Base-by-base conservation (phyloP, 2,113 vertebrate species). In the Piaya cayana region DNA sequence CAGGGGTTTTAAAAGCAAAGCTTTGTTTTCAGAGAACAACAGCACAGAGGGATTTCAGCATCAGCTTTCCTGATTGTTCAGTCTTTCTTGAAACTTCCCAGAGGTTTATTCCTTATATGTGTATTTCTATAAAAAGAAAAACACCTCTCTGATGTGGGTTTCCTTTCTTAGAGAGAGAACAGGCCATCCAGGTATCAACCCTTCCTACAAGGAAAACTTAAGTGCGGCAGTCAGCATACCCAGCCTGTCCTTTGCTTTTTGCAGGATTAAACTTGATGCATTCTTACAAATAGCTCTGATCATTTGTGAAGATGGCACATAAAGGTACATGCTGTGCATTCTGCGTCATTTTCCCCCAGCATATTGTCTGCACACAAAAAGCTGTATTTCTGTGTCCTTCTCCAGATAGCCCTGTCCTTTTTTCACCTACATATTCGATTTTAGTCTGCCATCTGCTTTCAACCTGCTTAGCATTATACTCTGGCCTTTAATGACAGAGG, bases 371-470 rank as follows among this genome's bases (percentile, higher is more conserved):
- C 34, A 63, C 58, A 82, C 13, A 93, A 53, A 76, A 87, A 27
- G 27, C 14, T 83, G 6, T 50, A 55, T 36, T 93, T 86, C 70
- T 59, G 3, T 53, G 52, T 53, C 52, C 26, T 53, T 53, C 74
- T 82, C 29, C n/a, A 81, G 22, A 52, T 72, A 91, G 7, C 6
- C 26, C 3, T 42, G 16, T 15, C 21, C 32, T 47, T 34, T 71
- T 72, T 47, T 12, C 19, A 86, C 20, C 30, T 84, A 53, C 32
- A 20, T 11, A n/a, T 87, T 89, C 36, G 39, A 36, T 91, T 79
- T 94, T 82, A 59, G 22, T 62, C 59, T 72, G 55, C 74, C 58
- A 80, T 85, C 78, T 92, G 70, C 5, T 95, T 95, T 83, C 60
- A 91, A 67, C 68, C 68, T 94, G 45, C 25, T 88, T 86, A 83